These are phyloP conservation scores for Heliopora coerulea DNA, from an alignment of 92 coral and sea anemone genomes.

Conservation along the genomic window DNA sequence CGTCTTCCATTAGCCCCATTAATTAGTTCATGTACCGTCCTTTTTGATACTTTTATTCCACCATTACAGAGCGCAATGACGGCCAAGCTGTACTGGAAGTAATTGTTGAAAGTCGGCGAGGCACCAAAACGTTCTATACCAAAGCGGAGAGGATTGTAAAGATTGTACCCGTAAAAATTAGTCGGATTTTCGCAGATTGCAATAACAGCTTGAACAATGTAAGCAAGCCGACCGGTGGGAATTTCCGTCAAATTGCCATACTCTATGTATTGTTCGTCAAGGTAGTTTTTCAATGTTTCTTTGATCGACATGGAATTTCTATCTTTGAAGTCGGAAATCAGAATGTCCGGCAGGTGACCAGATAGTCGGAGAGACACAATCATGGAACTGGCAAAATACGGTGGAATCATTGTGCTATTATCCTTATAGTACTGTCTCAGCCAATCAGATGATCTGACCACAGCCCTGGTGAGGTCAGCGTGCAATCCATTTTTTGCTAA, in stretches of 20 bases:
- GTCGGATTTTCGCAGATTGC: slow-evolving; percentile 64
- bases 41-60: slow-evolving; percentile 32
- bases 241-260: not conserved
- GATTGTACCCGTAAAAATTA: slow-evolving; percentile 45
- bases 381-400: not conserved
- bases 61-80: slow-evolving; percentile 72
- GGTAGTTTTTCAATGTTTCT: slow-evolving; percentile 16
- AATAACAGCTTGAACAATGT: slow-evolving; percentile 47
- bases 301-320: not conserved
- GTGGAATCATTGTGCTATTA: slow-evolving; percentile 8
- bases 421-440: slow-evolving; percentile 37
- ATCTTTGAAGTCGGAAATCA: slow-evolving; percentile 10
- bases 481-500: slow-evolving; percentile 11
- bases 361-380: not conserved
- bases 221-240: slow-evolving; percentile 1
- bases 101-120: slow-evolving; percentile 48
- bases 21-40: slow-evolving; percentile 5
- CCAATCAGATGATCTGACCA: slow-evolving; percentile 81
- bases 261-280: not conserved
- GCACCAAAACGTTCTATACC: slow-evolving; percentile 52
- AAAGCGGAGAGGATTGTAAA: slow-evolving; percentile 44
- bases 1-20: not conserved
- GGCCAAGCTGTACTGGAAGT: slow-evolving; percentile 65
- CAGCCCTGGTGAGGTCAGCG: slow-evolving; percentile 69
- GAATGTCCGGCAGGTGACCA: slow-evolving; percentile 1